Evolutionary conservation across 1,140 invertebrate species (phyloP).

Genomic region (Hylyphantes graminicola): DNA sequence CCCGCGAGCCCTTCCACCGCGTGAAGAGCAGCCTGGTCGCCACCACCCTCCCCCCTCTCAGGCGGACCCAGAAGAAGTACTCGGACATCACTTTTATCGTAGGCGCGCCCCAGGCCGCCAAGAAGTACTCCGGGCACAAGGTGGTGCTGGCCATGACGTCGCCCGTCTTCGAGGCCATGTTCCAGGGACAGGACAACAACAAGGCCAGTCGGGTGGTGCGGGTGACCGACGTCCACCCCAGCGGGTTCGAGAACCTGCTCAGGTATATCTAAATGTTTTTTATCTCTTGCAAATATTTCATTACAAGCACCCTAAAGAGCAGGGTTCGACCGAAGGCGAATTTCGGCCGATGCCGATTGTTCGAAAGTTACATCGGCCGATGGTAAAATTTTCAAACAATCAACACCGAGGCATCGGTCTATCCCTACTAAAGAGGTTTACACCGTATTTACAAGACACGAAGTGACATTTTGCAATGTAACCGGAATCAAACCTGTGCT

Average conservation of each 20-base stretch:
- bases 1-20: constrained; percentile 15
- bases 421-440: no score
- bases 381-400: no score
- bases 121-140: constrained; percentile 65
- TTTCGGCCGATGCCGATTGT: no score
- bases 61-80: constrained; percentile 63
- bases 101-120: constrained; percentile 63
- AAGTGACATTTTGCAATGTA: no score
- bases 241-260: constrained; percentile 65
- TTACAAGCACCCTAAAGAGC: no score
- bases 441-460: no score
- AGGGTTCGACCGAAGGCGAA: no score
- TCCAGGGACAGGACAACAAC: constrained; percentile 65
- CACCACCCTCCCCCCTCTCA: constrained; percentile 9
- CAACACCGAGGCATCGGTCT: no score
- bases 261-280: constrained; percentile 50
- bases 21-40: background rate
- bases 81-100: constrained; percentile 66
- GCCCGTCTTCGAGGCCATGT: constrained; percentile 65
- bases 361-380: no score
- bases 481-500: no score
- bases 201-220: constrained; percentile 64
- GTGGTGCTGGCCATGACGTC: constrained; percentile 65
- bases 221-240: constrained; percentile 64
- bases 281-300: no score